Evolutionary conservation across 2,797 vertebrate genomes (phyloP).

Genomic region (Diceros bicornis): DNA sequence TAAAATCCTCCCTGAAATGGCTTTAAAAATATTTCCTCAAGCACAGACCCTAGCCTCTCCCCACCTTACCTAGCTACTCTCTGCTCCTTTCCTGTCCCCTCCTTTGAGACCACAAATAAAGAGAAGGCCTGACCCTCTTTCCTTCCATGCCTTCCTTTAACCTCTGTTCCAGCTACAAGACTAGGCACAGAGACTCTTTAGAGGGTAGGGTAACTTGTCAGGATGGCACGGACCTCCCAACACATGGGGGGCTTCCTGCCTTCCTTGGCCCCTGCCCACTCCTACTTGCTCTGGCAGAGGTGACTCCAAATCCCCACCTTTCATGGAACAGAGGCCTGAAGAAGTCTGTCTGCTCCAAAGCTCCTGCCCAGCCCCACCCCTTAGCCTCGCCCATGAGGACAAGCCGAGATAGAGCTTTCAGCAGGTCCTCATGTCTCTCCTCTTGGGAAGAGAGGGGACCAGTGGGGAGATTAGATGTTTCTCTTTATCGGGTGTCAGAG

Average conservation of each 20-base stretch:
- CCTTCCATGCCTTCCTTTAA: not conserved
- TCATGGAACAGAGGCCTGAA: not conserved
- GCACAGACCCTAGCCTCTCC: not conserved
- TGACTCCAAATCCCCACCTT: not conserved
- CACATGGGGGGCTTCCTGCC: not conserved
- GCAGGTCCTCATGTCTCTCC: not conserved
- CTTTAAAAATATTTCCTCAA: slow-evolving; percentile 6
- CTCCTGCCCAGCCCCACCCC: not conserved
- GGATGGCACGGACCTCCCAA: not conserved
- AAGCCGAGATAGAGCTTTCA: slow-evolving; percentile 75
- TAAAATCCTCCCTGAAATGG: slow-evolving; percentile 4
- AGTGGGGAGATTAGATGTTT: slow-evolving; percentile 55
- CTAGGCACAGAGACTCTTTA: not conserved
- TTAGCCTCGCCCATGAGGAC: not conserved
- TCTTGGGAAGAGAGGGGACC: not conserved
- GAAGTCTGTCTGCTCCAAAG: not conserved
- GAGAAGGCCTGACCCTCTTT: not conserved
- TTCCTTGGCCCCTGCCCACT: not conserved
- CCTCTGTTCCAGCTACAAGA: not conserved
- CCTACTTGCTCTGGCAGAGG: not conserved
- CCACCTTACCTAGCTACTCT: not conserved
- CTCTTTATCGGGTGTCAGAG: slow-evolving; percentile 64
- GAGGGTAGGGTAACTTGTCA: not conserved
- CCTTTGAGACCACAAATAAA: not conserved
- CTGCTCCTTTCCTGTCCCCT: not conserved